phyloP scores from a whole-genome alignment of 2,888 invertebrate species.

The Athalia circularis region DNA sequence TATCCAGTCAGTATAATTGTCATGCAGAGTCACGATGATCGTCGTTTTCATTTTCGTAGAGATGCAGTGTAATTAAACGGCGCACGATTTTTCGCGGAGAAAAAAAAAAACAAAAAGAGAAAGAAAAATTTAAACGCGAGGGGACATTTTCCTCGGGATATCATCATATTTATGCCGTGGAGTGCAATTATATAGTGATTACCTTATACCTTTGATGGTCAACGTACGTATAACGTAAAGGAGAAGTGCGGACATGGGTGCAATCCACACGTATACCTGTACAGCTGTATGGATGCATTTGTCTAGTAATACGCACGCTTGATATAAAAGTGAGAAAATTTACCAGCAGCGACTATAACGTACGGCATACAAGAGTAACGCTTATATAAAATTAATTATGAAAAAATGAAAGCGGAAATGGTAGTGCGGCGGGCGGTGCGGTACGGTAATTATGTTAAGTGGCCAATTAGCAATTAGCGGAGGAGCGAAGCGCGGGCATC shows the following conservation, averaged over 20 bases:
- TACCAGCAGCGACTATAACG: not conserved
- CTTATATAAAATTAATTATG: slow-evolving; percentile 52
- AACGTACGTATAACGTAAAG: not conserved
- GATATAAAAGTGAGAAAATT: slow-evolving; percentile 50
- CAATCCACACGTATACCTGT: not conserved
- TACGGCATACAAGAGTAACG: slow-evolving; percentile 3
- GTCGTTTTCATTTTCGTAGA: too few relatives aligned
- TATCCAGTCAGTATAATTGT: too few relatives aligned
- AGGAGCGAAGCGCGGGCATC: slow-evolving; percentile 63
- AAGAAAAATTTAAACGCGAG: too few relatives aligned
- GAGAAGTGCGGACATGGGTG: not conserved
- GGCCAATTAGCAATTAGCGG: slow-evolving; percentile 70
- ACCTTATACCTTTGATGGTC: not conserved
- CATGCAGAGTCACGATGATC: too few relatives aligned
- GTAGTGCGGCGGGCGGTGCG: slow-evolving; percentile 52
- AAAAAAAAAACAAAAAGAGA: too few relatives aligned
- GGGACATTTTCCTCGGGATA: slow-evolving; percentile 2
- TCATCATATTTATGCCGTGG: not conserved
- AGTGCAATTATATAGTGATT: slow-evolving; percentile 38
- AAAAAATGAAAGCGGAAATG: slow-evolving; percentile 70
- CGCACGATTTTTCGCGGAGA: too few relatives aligned
- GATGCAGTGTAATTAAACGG: too few relatives aligned
- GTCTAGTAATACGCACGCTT: slow-evolving; percentile 19
- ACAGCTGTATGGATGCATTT: not conserved
- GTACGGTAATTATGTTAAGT: slow-evolving; percentile 68